A percentile compares a stretch with the other conserved stretches of the same genome.
phyloP scores from a whole-genome alignment of 2,888 invertebrate genomes.

The Leptinotarsa juncta region DNA sequence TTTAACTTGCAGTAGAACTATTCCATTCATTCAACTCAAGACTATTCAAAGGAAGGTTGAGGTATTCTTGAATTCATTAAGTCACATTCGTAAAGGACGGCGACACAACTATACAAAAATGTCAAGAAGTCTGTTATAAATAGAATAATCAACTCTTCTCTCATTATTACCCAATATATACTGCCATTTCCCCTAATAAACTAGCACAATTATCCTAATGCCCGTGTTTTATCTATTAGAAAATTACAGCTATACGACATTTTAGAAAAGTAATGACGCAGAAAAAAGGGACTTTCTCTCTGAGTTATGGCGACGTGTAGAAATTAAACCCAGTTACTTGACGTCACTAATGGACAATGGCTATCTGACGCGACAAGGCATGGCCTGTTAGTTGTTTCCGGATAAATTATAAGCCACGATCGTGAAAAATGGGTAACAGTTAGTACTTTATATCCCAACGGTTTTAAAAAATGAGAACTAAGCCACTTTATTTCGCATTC shows the following conservation, averaged over 20 bases:
- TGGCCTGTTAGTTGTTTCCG: constrained; percentile 34
- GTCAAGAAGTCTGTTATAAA: too few species aligned
- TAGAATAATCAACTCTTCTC: background rate
- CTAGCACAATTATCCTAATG: constrained; percentile 47
- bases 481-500: too few species aligned
- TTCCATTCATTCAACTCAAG: too few species aligned
- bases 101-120: too few species aligned
- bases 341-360: constrained; percentile 56
- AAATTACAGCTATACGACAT: constrained; percentile 53
- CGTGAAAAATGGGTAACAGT: constrained; percentile 15
- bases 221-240: constrained; percentile 50
- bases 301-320: constrained; percentile 40
- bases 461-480: too few species aligned
- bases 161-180: constrained; percentile 32
- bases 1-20: too few species aligned
- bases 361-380: constrained; percentile 47
- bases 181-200: constrained; percentile 31
- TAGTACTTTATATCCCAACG: too few species aligned
- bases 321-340: constrained; percentile 36
- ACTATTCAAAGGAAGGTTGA: too few species aligned
- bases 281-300: constrained; percentile 49
- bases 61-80: too few species aligned
- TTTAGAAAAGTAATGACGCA: constrained; percentile 58
- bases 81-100: too few species aligned
- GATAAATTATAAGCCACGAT: constrained; percentile 25